Conservation (phyloP, 2,113 vertebrate genomes). For the Eulacestoma nigropectus region DNA sequence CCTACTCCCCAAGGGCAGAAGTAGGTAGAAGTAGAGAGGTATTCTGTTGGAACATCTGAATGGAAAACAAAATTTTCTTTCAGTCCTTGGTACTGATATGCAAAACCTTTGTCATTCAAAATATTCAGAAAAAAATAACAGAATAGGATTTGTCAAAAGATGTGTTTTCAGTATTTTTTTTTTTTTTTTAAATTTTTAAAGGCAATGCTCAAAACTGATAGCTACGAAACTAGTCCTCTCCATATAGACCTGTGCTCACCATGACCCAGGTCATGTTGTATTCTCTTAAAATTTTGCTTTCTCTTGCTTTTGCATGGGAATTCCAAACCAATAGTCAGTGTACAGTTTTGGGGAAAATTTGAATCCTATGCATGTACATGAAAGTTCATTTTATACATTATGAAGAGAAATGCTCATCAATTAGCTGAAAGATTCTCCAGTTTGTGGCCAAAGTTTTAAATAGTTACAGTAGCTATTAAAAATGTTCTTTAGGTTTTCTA, state of each 20-base stretch:
- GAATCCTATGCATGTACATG: background rate
- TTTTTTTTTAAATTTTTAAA: background rate
- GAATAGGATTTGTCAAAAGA: background rate
- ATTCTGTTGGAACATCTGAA: background rate
- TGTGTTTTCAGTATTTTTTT: background rate
- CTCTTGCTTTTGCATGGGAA: background rate
- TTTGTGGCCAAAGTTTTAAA: background rate
- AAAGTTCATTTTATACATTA: background rate
- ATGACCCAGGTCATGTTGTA: background rate
- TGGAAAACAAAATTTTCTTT: background rate
- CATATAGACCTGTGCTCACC: background rate
- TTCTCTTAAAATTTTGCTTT: background rate
- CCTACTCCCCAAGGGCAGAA: background rate
- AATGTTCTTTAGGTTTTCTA: background rate
- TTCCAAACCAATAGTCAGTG: background rate
- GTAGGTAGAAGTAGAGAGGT: background rate
- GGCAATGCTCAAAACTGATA: background rate
- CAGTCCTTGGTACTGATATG: background rate
- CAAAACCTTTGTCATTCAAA: background rate
- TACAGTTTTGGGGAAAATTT: background rate
- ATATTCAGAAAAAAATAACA: background rate
- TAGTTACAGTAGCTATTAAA: background rate
- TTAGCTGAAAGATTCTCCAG: background rate
- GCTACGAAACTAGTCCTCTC: background rate
- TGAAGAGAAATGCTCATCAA: background rate